Evolutionary conservation across 2,888 invertebrate genomes (phyloP), one percentile per base, ranked within the genome.

Genomic region (Steinernema carpocapsae): DNA sequence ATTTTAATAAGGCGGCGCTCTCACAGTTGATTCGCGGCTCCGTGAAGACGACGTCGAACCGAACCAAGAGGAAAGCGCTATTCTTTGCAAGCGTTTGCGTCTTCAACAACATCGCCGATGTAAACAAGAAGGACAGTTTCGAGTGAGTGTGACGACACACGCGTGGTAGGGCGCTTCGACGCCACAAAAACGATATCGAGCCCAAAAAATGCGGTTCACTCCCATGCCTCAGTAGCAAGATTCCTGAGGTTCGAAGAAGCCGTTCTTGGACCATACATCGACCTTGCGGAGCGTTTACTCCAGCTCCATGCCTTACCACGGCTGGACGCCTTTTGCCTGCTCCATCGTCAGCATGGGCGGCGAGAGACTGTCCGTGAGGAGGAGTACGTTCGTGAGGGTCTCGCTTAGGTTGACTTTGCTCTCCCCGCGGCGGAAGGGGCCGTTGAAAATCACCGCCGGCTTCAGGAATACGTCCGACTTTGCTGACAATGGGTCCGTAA

Each of bases 201-300:
- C 14, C 95, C 97, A n/a, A 88, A 93, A 95, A 7, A 95, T 94
- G 89, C 93, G 94, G 89, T 94, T 92, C 73, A 96, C 46, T 17
- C 97, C 97, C 6, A 97, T 96, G 70, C 97, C 97, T 88, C 97
- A 97, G 89, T 97, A 99, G 90, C 97, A 97, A 0, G 97, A 97
- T 1, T 97, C 87, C 78, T 87, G 87, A 29, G 88, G 88, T 73
- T 85, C 87, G 71, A 88, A 87, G 81, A 85, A 88, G 19, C 88
- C 88, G 75, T 83, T 83, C 80, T 88, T 88, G 71, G 87, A 87
- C 88, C 88, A 88, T 51, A 82, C 83, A 72, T 88, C 88, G 19
- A 85, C 82, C 80, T 90, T 90, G 72, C 90, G 82, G 24, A 91
- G 83, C 6, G 90, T 90, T 86, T 90, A 91, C 83, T 91, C 91